Evolutionary conservation across 2,797 vertebrate species (phyloP).

Genomic region (Cirrhinus mrigala): DNA sequence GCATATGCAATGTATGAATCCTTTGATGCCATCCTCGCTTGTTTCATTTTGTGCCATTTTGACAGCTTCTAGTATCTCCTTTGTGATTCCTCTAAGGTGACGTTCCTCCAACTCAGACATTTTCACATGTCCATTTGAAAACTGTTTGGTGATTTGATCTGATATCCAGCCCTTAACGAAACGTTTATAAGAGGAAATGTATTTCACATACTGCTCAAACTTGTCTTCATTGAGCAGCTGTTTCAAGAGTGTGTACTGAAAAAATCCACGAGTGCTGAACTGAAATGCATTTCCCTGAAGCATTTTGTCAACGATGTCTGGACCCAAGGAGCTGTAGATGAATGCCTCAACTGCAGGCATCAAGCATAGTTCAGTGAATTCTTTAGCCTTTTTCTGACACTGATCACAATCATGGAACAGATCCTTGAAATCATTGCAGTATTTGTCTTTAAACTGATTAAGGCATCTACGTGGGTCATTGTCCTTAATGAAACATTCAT

Average conservation of each 20-base stretch:
- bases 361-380: slow-evolving; percentile 67
- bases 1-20: slow-evolving; percentile 67
- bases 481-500: slow-evolving; percentile 56
- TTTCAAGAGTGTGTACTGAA: slow-evolving; percentile 65
- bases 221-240: slow-evolving; percentile 47
- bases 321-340: slow-evolving; percentile 63
- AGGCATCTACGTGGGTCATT: slow-evolving; percentile 68
- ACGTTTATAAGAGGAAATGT: neutral
- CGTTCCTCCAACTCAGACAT: slow-evolving; percentile 42
- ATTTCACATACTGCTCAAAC: slow-evolving; percentile 45
- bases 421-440: slow-evolving; percentile 67
- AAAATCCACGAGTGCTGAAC: slow-evolving; percentile 61
- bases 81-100: slow-evolving; percentile 50
- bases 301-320: slow-evolving; percentile 68
- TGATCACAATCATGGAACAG: slow-evolving; percentile 67
- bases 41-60: slow-evolving; percentile 43
- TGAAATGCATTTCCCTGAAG: neutral
- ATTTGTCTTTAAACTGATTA: slow-evolving; percentile 64
- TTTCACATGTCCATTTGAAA: slow-evolving; percentile 27
- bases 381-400: slow-evolving; percentile 71
- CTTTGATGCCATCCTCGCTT: slow-evolving; percentile 20
- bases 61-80: slow-evolving; percentile 62
- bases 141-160: neutral
- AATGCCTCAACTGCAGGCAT: slow-evolving; percentile 63
- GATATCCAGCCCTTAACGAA: slow-evolving; percentile 67